Percentiles rank a stretch among this genome's conserved stretches.
Evolutionary conservation across 2,797 vertebrate genomes (phyloP).

Genomic region (Falco naumanni): DNA sequence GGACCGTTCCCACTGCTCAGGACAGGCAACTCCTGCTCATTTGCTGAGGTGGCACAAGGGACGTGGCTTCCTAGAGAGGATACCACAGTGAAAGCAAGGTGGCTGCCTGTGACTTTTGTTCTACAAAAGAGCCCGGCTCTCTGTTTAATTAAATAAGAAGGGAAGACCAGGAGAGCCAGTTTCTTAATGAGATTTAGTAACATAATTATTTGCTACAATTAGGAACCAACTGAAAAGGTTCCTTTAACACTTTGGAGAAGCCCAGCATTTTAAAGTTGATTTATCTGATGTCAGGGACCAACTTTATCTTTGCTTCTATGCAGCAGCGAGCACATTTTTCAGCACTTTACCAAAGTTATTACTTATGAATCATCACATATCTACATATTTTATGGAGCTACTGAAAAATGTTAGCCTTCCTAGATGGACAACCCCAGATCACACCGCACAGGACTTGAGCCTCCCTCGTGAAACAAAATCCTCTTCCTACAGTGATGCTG

Average conservation of each 20-base stretch:
- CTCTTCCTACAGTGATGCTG: background rate
- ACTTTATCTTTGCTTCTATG: background rate
- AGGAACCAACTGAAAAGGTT: background rate
- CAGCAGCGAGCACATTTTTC: background rate
- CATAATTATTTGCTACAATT: background rate
- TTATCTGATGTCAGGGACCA: background rate
- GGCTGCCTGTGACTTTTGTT: background rate
- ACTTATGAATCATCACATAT: background rate
- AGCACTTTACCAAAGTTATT: background rate
- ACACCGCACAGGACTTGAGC: background rate
- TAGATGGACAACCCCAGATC: background rate
- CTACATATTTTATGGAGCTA: background rate
- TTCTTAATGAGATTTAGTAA: constrained; percentile 29
- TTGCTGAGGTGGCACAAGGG: background rate
- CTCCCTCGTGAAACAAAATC: background rate
- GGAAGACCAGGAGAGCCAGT: constrained; percentile 3
- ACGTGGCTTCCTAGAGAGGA: background rate
- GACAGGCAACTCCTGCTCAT: accelerated
- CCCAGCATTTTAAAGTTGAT: background rate
- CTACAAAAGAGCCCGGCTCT: background rate
- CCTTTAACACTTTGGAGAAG: background rate
- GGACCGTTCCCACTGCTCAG: background rate
- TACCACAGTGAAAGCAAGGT: background rate
- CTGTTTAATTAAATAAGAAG: constrained; percentile 5
- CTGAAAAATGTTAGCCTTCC: background rate